Base-by-base conservation (phyloP, 2,113 vertebrate species). In the Synchiropus splendidus region DNA sequence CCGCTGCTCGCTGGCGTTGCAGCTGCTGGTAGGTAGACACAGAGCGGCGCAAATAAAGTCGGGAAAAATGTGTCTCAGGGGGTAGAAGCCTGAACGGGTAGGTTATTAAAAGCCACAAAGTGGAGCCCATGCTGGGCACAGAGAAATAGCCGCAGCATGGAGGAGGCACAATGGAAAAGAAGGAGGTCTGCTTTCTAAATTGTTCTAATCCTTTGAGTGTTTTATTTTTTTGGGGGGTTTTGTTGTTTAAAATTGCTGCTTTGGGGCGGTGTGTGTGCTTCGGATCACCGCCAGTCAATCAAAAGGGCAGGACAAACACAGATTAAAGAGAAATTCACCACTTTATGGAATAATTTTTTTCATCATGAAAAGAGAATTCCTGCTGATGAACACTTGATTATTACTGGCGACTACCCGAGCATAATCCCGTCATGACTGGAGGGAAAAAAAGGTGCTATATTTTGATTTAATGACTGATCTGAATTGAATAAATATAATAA, bases 51-150 rank as follows among this genome's bases (percentile, higher is more conserved):
- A 80, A 79, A 85, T 83, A 82, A 81, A 85, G 79, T 72, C 85
- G 63, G 74, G 66, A 75, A 75, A 82, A 89, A 90, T 86, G 86
- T 83, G 85, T 91, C 87, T 88, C 85, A 68, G 85, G 87, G 88
- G 88, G 83, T 83, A 81, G 83, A 83, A 83, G 86, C 88, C 86
- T 87, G 85, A 85, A 90, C 88, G 89, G 72, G 86, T 82, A 86
- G 88, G 89, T 92, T 97, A 92, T 94, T 96, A 91, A 94, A 89
- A 89, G 85, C 87, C 88, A 89, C 90, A 92, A 91, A 90, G 89
- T 86, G 79, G 87, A 89, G 84, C 85, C 82, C 90, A 88, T 83
- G 88, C 87, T 88, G 87, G 86, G 89, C 81, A 75, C 75, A 81
- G 87, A 88, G 88, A 92, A 91, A 91, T 89, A 89, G 88, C 89